These are phyloP conservation scores for Drosophila orosa DNA, from an alignment of 1,140 invertebrate genomes.

Conservation along the genomic window DNA sequence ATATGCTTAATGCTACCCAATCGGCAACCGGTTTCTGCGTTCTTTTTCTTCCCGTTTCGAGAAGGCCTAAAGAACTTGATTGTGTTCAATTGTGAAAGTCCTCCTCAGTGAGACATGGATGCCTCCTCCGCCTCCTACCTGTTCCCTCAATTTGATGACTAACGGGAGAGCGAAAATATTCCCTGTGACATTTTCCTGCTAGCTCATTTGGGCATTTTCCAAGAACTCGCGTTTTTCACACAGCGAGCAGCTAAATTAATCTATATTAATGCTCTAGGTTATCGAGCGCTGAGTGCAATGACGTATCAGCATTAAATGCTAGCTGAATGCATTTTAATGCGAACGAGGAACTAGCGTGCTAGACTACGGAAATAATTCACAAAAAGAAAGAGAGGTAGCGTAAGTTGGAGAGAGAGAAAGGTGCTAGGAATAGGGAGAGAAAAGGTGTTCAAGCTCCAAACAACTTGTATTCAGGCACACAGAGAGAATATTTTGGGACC, in stretches of 20 bases:
- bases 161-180: conserved; percentile 31
- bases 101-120: conserved; percentile 5
- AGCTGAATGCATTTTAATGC: conserved; percentile 37
- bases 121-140: background rate
- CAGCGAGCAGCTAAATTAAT: conserved; percentile 20
- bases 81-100: conserved; percentile 37
- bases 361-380: conserved; percentile 31
- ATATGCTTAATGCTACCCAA: conserved; percentile 10
- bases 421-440: background rate
- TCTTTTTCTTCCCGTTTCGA: conserved; percentile 18
- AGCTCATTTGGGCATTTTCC: conserved; percentile 46
- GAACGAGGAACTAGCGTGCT: conserved; percentile 44
- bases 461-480: background rate
- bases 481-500: too few species aligned
- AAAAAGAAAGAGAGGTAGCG: conserved; percentile 18
- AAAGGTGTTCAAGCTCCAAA: conserved; percentile 12
- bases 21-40: conserved; percentile 32
- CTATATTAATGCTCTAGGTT: conserved; percentile 26
- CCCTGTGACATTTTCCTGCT: conserved; percentile 47
- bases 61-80: conserved; percentile 18
- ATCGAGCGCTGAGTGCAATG: conserved; percentile 39
- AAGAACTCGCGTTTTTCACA: conserved; percentile 48
- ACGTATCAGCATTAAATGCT: conserved; percentile 20
- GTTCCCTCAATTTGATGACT: conserved; percentile 11
- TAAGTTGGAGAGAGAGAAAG: conserved; percentile 12